A percentile compares a stretch with the other conserved stretches of the same genome.
Conservation (phyloP, 2,888 invertebrate genomes). For the Malthinus seriepunctatus region DNA sequence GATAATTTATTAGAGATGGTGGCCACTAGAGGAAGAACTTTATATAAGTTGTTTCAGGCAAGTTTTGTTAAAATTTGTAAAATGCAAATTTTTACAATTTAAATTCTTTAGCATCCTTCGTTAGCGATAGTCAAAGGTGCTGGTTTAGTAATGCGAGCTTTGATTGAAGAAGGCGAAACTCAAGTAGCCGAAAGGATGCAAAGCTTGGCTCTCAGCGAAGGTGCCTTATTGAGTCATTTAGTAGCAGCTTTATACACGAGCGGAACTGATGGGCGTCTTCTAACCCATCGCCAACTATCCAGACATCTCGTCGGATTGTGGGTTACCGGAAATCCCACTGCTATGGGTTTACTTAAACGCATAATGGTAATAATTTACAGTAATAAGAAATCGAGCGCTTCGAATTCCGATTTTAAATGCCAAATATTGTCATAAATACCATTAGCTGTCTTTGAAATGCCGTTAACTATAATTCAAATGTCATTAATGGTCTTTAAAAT, state of each 20-base stretch:
- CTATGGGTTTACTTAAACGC: conserved; percentile 81
- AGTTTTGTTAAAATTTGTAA: conserved; percentile 6
- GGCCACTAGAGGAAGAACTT: conserved; percentile 84
- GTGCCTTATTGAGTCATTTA: conserved; percentile 91
- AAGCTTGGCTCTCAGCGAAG: conserved; percentile 92
- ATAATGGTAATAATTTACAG: conserved; percentile 72
- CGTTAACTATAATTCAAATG: no score
- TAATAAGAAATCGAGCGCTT: background rate
- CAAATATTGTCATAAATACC: no score
- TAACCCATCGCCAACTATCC: conserved; percentile 90
- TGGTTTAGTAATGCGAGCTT: conserved; percentile 93
- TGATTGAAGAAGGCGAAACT: conserved; percentile 96
- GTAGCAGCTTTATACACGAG: conserved; percentile 86
- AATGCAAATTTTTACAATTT: conserved; percentile 6
- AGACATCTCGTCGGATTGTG: conserved; percentile 93
- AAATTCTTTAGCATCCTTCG: conserved; percentile 79
- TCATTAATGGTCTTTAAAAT: no score
- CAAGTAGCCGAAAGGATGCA: conserved; percentile 92
- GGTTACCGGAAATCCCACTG: conserved; percentile 93
- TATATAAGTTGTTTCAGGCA: conserved; percentile 92
- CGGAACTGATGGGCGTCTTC: conserved; percentile 76
- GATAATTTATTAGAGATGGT: conserved; percentile 93
- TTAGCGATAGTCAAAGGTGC: conserved; percentile 98
- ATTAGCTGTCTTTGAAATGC: no score
- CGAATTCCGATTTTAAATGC: no score